phyloP scores from a whole-genome alignment of 2,888 invertebrate genomes.

The Trichogramma evanescens region DNA sequence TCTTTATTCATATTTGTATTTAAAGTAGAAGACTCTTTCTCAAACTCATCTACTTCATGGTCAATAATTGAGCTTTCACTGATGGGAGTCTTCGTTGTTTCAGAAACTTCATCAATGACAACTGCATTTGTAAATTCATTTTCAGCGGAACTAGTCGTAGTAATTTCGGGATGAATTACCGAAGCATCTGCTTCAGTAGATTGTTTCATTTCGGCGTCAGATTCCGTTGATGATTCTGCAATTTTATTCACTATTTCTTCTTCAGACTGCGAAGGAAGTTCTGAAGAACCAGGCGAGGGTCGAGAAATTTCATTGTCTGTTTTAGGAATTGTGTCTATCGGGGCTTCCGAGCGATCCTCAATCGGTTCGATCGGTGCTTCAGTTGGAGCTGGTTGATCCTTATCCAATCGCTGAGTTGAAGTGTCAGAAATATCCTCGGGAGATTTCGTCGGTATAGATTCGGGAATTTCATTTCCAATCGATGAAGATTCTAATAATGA shows the following conservation, averaged over 20 bases:
- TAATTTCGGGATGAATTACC: too few species aligned
- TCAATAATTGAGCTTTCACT: conserved; percentile 1
- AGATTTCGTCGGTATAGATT: conserved; percentile 9
- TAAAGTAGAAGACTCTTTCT: conserved; percentile 20
- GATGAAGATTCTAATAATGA: conserved; percentile 9
- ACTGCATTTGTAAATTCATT: conserved; percentile 14
- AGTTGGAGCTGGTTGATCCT: neutral
- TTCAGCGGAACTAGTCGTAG: neutral
- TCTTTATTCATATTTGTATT: conserved; percentile 16
- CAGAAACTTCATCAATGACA: conserved; percentile 7
- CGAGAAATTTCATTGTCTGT: neutral
- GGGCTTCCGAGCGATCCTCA: neutral
- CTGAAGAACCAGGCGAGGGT: neutral
- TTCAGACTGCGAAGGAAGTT: neutral
- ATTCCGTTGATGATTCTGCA: too few species aligned
- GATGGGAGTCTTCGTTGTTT: neutral
- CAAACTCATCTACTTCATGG: conserved; percentile 3
- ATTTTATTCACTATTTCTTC: neutral
- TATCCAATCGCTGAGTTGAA: conserved; percentile 4
- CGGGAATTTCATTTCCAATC: conserved; percentile 23
- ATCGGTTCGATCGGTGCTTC: conserved; percentile 12
- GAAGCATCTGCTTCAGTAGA: too few species aligned
- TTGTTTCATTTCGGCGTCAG: too few species aligned
- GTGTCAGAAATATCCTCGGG: conserved; percentile 3
- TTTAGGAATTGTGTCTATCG: neutral